A percentile compares a stretch with the other conserved stretches of the same genome.
These are phyloP conservation scores for Amblyteles armatorius DNA, from an alignment of 2,888 invertebrate species.

Conservation along the genomic window DNA sequence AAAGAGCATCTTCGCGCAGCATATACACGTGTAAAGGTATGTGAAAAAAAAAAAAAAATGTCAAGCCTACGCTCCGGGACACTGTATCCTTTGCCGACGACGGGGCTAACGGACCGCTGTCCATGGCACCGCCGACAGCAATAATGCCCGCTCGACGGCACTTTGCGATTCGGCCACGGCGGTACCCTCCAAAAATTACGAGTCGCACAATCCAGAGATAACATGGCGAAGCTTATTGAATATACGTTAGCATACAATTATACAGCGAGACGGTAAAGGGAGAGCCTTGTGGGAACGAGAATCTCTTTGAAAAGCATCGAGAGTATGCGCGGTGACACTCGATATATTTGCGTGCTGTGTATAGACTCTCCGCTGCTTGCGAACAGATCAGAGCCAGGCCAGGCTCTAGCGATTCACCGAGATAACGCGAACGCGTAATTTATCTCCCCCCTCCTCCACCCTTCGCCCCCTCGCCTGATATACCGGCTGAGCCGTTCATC, in stretches of 20 bases:
- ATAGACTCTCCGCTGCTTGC: constrained; percentile 2
- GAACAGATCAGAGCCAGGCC: constrained; percentile 30
- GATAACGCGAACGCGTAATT: constrained; percentile 58
- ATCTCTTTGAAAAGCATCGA: constrained; percentile 32
- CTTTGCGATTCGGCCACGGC: constrained; percentile 16
- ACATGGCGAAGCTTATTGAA: constrained; percentile 53
- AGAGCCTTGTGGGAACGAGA: constrained; percentile 56
- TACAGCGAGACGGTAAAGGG: constrained; percentile 19
- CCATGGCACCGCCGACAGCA: constrained; percentile 34
- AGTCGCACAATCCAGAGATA: constrained; percentile 59
- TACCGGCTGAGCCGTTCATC: constrained; percentile 42
- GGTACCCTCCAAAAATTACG: constrained; percentile 55
- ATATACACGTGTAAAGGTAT: constrained; percentile 21
- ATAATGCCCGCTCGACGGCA: constrained; percentile 42
- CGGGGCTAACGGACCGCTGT: not conserved
- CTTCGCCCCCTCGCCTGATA: not conserved
- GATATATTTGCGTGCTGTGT: constrained; percentile 45
- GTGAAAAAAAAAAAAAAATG: constrained; percentile 25
- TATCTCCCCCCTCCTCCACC: constrained; percentile 11
- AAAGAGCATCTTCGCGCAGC: constrained; percentile 28
- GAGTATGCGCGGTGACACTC: constrained; percentile 36
- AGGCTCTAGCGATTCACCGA: constrained; percentile 37
- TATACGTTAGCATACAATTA: constrained; percentile 43
- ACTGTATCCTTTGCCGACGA: constrained; percentile 18
- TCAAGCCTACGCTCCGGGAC: constrained; percentile 46